phyloP scores from a whole-genome alignment of 2,113 vertebrate species.

The Eudyptes chrysolophus region DNA sequence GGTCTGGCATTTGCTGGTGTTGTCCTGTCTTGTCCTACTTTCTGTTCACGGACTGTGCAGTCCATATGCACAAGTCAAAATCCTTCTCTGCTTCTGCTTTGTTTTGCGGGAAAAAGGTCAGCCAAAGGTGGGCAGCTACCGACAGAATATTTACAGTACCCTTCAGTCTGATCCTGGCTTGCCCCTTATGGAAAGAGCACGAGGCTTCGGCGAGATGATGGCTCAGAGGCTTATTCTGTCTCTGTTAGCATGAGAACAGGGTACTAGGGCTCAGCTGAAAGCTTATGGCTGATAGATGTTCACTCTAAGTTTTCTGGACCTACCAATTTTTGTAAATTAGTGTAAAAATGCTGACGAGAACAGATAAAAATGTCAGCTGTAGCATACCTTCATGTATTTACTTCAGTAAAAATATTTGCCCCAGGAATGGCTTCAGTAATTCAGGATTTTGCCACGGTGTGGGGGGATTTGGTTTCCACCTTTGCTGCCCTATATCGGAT shows the following conservation, averaged over 20 bases:
- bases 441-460: not conserved
- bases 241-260: not conserved
- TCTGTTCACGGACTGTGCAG: not conserved
- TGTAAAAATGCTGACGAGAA: not conserved
- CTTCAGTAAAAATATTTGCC: not conserved
- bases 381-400: not conserved
- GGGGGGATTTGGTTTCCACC: not conserved
- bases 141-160: not conserved
- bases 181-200: not conserved
- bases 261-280: not conserved
- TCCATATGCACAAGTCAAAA: not conserved
- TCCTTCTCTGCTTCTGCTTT: not conserved
- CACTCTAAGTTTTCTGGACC: not conserved
- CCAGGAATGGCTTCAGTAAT: not conserved
- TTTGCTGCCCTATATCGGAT: not conserved
- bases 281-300: not conserved
- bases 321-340: not conserved
- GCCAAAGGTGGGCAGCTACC: not conserved
- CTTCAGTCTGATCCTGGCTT: not conserved
- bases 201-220: not conserved
- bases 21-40: not conserved
- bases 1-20: not conserved
- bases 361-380: not conserved
- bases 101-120: not conserved
- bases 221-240: not conserved